Conservation (phyloP, 2,888 invertebrate species). For the Drosophila fulvimacula region DNA sequence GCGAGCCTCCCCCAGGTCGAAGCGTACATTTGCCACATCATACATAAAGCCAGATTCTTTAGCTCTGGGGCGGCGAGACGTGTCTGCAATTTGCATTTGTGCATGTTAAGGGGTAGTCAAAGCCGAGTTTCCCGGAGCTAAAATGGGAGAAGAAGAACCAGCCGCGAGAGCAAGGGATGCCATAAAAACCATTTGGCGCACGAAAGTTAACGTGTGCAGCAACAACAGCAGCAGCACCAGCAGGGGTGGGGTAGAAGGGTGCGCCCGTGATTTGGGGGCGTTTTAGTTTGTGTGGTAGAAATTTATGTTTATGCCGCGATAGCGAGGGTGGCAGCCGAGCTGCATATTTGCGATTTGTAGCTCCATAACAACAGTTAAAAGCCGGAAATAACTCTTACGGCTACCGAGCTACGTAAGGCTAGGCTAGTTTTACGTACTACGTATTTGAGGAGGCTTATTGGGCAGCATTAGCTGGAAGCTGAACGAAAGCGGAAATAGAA, state of each 20-base stretch:
- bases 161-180: constrained; percentile 31
- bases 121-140: constrained; percentile 13
- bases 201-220: constrained; percentile 62
- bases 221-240: neutral
- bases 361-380: constrained; percentile 42
- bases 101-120: constrained; percentile 41
- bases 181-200: constrained; percentile 74
- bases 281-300: constrained; percentile 56
- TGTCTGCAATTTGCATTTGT: constrained; percentile 73
- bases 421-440: constrained; percentile 34
- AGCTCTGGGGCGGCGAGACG: constrained; percentile 58
- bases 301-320: constrained; percentile 47
- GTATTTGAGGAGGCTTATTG: neutral
- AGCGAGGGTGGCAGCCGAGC: constrained; percentile 43
- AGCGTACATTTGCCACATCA: constrained; percentile 32
- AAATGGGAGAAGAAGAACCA: neutral
- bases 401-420: constrained; percentile 27
- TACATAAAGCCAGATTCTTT: constrained; percentile 16
- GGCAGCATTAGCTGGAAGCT: neutral
- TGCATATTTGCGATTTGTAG: constrained; percentile 45
- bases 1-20: constrained; percentile 9
- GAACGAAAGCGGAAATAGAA: neutral
- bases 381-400: constrained; percentile 45
- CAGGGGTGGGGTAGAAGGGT: constrained; percentile 4
- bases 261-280: constrained; percentile 42